Evolutionary conservation across 2,888 invertebrate genomes (phyloP), one percentile per base, ranked within the genome.

Genomic region (Cheilosia grossa): DNA sequence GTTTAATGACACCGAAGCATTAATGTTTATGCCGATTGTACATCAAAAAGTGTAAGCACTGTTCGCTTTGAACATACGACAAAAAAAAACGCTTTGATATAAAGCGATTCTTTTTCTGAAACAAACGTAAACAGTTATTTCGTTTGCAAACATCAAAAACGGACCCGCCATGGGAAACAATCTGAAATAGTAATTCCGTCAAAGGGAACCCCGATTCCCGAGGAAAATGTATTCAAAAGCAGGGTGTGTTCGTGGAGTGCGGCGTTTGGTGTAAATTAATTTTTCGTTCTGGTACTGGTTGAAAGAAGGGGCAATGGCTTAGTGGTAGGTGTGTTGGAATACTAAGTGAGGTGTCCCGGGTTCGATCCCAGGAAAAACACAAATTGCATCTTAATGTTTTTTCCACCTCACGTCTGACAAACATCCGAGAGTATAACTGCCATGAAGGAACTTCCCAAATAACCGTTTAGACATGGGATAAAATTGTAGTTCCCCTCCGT

Each of bases 131-230:
- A 72, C 67, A 69, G 37, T 10, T 37, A n/a, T 44, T 59, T 33
- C n/a, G 17, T 15, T 17, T 37, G 70, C 54, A 47, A 44, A 63
- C 72, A 72, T 79, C 79, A 79, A 79, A 75, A 33, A 5, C 42
- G 27, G 42, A 42, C 15, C n/a, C 49, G 64, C 37, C 49, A 54
- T 15, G 6, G 47, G n/a, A 37, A 64, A 56, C 5, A 9, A 53
- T 53, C 21, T n/a, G 13, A 30, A 24, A 56, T 9, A 56, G 56
- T 13, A 27, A 17, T 75, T 75, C 53, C 59, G 51, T 40, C 51
- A 59, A 66, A 75, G 15, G 27, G 19, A 74, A 64, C 30, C 27
- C 4, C 19, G 10, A 17, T 58, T 44, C 44, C 15, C 47, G 6
- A n/a, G 6, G 47, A n/a, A 70, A 70, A 5, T 13, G 13, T 21